phyloP scores from a whole-genome alignment of 2,113 vertebrate genomes.

The Dasyurus viverrinus region DNA sequence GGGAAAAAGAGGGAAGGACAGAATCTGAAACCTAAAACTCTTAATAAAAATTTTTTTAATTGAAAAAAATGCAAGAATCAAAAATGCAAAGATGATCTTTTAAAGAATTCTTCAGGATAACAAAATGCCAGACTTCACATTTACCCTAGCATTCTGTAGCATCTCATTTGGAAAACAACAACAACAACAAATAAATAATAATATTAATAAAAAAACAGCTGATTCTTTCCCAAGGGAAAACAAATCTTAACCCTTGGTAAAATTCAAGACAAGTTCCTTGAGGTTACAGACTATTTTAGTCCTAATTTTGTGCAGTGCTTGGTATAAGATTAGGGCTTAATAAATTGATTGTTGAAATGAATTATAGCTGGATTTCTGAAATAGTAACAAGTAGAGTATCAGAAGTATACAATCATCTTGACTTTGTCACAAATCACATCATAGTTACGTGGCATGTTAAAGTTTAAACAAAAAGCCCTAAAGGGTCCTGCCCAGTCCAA shows the following conservation, averaged over 20 bases:
- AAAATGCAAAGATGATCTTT: slow-evolving; percentile 5
- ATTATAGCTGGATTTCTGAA: neutral
- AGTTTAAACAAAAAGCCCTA: neutral
- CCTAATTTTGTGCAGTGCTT: neutral
- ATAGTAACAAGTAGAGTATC: neutral
- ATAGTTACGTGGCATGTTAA: neutral
- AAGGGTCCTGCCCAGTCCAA: neutral
- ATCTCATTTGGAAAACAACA: neutral
- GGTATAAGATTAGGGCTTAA: neutral
- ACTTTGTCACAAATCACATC: neutral
- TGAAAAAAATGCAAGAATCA: neutral
- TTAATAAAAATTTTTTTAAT: too few relatives aligned
- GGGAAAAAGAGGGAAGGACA: too few relatives aligned
- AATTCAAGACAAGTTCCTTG: neutral
- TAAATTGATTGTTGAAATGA: neutral
- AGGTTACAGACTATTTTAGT: neutral
- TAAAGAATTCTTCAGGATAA: neutral
- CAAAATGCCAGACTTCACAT: neutral
- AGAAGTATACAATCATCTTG: neutral
- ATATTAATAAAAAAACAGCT: neutral
- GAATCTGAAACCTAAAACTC: too few relatives aligned
- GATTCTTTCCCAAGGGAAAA: neutral
- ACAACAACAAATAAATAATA: too few relatives aligned
- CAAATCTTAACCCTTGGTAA: neutral
- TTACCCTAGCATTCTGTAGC: neutral